Evolutionary conservation across 2,797 vertebrate species (phyloP).

Genomic region (Crypturellus tataupa): DNA sequence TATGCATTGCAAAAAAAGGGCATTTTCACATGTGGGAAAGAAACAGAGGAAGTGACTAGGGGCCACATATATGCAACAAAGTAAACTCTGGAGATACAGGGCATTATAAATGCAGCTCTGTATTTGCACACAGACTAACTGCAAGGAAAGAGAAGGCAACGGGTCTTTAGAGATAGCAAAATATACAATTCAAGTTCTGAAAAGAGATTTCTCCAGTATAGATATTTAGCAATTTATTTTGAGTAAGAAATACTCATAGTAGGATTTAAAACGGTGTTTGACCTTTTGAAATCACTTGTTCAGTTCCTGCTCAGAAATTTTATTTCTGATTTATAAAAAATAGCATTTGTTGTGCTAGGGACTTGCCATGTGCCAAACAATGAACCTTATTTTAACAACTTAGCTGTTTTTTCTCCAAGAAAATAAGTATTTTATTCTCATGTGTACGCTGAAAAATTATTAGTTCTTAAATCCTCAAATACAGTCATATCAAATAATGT

Average conservation of each 20-base stretch:
- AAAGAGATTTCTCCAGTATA: not conserved
- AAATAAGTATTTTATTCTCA: not conserved
- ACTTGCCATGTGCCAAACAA: not conserved
- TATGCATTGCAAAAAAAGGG: not conserved
- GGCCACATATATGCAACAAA: not conserved
- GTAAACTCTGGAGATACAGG: not conserved
- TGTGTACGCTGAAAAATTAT: not conserved
- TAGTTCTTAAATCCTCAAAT: not conserved
- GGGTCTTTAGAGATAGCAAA: fast-evolving
- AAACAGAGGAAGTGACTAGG: not conserved
- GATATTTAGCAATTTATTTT: not conserved
- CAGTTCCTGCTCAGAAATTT: not conserved
- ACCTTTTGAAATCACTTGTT: not conserved
- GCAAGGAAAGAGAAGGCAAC: not conserved
- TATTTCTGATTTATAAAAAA: slow-evolving; percentile 12
- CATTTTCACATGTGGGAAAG: not conserved
- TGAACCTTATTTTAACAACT: not conserved
- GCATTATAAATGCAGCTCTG: not conserved
- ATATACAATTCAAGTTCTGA: not conserved
- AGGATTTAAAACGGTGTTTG: not conserved
- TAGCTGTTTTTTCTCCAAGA: fast-evolving
- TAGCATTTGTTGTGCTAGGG: not conserved
- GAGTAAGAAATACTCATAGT: not conserved
- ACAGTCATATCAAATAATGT: not conserved
- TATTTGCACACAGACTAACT: not conserved